These are phyloP conservation scores for Eubucco bourcierii DNA, from an alignment of 2,113 vertebrate species.

Conservation along the genomic window DNA sequence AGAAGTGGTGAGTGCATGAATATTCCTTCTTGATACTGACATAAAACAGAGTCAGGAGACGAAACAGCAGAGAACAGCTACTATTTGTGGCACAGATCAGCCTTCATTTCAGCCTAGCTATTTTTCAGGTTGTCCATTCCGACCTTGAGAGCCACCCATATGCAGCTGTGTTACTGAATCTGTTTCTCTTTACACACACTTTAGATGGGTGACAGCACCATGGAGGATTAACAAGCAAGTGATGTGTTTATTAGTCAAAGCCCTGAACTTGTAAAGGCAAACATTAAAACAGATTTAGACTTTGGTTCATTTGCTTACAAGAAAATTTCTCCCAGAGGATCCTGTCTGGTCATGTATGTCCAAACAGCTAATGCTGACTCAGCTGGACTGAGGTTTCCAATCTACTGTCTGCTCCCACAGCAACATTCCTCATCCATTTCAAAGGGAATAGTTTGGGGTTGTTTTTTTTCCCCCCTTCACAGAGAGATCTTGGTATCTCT, in stretches of 20 bases:
- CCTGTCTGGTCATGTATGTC: fast-evolving
- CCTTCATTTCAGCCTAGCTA: background rate
- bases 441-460: background rate
- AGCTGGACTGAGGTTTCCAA: background rate
- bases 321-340: background rate
- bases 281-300: background rate
- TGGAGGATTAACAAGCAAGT: slow-evolving; percentile 47
- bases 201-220: background rate
- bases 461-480: background rate
- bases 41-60: background rate
- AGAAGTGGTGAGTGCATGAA: background rate
- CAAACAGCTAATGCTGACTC: background rate
- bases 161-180: background rate
- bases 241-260: slow-evolving; percentile 26
- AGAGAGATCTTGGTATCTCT: background rate
- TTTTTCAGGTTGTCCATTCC: background rate
- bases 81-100: background rate
- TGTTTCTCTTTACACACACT: slow-evolving; percentile 14
- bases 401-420: background rate
- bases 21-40: background rate
- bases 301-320: background rate
- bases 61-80: background rate
- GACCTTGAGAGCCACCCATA: background rate
- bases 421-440: background rate
- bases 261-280: background rate